Conservation (phyloP, 2,888 invertebrate species). For the Odontothrips loti region DNA sequence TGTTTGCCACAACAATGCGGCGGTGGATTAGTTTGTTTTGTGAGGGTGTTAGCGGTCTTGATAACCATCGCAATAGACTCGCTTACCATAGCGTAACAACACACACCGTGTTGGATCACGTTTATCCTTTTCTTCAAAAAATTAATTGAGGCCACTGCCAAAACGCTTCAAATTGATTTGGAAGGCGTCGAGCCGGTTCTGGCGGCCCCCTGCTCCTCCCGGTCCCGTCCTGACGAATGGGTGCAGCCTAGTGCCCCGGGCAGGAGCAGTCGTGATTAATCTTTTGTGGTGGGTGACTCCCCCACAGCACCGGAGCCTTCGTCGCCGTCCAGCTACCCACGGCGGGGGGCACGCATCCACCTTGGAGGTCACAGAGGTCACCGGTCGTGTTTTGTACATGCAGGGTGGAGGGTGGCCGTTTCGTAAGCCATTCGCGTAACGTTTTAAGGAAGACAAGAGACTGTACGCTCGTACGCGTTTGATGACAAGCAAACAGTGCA, state of each 20-base stretch:
- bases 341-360: background rate
- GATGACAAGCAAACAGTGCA: no score
- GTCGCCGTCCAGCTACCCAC: background rate
- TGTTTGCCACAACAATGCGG: background rate
- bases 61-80: background rate
- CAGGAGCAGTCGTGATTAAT: background rate
- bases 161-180: slow-evolving; percentile 20
- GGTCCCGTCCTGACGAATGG: background rate
- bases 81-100: no score
- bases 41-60: background rate
- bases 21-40: background rate
- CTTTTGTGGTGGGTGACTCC: background rate
- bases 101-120: background rate
- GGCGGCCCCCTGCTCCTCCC: background rate
- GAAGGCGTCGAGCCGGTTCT: slow-evolving; percentile 5
- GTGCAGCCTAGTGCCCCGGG: background rate
- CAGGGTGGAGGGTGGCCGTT: no score
- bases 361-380: background rate
- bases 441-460: no score
- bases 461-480: no score
- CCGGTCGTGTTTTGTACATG: background rate
- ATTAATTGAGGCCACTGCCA: background rate
- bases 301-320: no score
- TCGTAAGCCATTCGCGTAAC: no score
- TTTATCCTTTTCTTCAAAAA: background rate